Evolutionary conservation across 2,888 invertebrate species (phyloP), one percentile per base, ranked within the genome.

Genomic region (Nymphalis c-album): DNA sequence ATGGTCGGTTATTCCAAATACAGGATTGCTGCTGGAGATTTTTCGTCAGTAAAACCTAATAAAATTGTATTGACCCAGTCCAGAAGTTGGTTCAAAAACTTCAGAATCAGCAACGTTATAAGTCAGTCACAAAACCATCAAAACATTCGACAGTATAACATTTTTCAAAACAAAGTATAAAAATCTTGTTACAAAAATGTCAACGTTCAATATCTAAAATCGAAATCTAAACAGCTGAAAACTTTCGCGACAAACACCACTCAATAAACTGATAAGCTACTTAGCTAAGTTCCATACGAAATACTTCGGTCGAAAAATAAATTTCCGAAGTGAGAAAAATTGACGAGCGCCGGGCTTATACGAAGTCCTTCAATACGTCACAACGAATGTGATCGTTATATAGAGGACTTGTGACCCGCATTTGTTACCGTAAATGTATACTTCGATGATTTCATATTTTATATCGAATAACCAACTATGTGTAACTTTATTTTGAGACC

Each of bases 361-460:
- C 48, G 51, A 53, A 70, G 61, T 62, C 67, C 70, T 62, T 64
- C 70, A 62, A 67, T 70, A 67, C 58, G 67, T 64, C 64, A 63
- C 58, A 48, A 58, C 45, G 70, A 70, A 64, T 67, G 67, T 58
- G 63, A 53, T 64, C 64, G 67, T 70, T 64, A 70, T 58, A 67
- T 57, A 22, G 45, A 61, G 61, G 67, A 67, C 63, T 61, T 64
- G 51, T 62, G 70, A 64, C 64, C 70, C 60, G 64, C 61, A 70
- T 70, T 59, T 61, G 64, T 58, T 67, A 70, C 20, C 53, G 45
- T 61, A 61, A 70, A 58, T 58, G 26, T 67, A 53, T 57, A 57
- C 26, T 57, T 57, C n/a, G 40, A 57, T n/a, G 35, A 18, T 57
- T 57, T 18, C 57, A 40, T 55, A 31, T 57, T 40, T 57, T 40